Base-by-base conservation (phyloP, 2,888 invertebrate species). In the Ametastegia equiseti region DNA sequence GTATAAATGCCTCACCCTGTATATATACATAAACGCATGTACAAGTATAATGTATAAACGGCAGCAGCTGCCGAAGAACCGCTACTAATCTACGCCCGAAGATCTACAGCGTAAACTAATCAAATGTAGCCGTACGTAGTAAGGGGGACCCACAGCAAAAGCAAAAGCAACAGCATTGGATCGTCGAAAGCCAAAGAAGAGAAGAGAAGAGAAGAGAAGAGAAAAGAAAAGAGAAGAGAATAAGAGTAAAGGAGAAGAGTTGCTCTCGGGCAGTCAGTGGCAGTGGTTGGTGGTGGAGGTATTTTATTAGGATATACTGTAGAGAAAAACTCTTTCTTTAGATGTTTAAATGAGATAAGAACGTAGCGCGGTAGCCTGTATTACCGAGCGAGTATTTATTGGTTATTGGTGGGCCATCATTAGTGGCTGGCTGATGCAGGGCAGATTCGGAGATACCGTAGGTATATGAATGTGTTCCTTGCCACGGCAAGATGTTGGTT, bases 321-420 rank as follows among this genome's bases (percentile, higher is more conserved):
- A 81, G 82, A 82, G 81, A 82, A 57, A 78, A 78, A 75, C 47
- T 82, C 81, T 80, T 79, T 77, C 81, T 83, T 79, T 83, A 87
- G 89, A 89, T 89, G 85, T 86, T 86, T 84, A 85, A 84, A 80
- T 84, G 79, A 88, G 89, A 89, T 89, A 89, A 86, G 87, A 85
- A 89, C 89, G 89, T 89, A 89, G 87, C 88, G 86, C 89, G 88
- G 89, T 89, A 89, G 89, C 89, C 87, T 87, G 88, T 88, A 88
- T 88, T 87, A 88, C 88, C 87, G 87, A 87, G 86, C 86, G 88
- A 89, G 88, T 89, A 89, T 89, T 89, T 89, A 89, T 89, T 89
- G 89, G 89, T 89, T 89, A 89, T 89, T 89, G 89, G 92, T 85
- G 89, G 89, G 86, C 92, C 92, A 86, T 92, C 92, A 85, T 92